Conservation (phyloP, 2,113 vertebrate genomes). For the Ameiurus melas region DNA sequence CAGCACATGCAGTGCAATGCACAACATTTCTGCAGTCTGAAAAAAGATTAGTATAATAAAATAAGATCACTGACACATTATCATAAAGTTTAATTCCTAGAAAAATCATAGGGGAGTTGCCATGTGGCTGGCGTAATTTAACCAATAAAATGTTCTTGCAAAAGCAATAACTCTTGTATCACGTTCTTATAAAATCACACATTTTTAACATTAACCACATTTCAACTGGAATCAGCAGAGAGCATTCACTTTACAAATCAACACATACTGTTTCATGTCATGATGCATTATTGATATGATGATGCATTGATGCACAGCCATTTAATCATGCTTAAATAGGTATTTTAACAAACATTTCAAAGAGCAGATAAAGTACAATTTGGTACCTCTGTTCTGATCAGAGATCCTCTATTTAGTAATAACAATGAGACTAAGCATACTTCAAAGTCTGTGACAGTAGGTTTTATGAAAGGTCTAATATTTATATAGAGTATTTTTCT, state of each 20-base stretch:
- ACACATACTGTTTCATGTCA: neutral
- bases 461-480: neutral
- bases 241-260: conserved; percentile 9
- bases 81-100: conserved; percentile 12
- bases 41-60: conserved; percentile 17
- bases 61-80: conserved; percentile 12
- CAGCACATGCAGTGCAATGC: neutral
- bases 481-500: neutral
- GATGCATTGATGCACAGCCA: neutral
- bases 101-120: neutral
- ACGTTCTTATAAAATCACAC: conserved; percentile 29
- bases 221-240: conserved; percentile 21
- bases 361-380: neutral
- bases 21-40: neutral
- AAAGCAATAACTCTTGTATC: conserved; percentile 35
- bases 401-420: neutral
- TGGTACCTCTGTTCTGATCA: neutral
- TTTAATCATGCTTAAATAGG: neutral
- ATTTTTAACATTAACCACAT: conserved; percentile 41
- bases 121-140: conserved; percentile 30
- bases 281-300: neutral
- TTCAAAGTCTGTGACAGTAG: neutral
- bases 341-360: neutral
- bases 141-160: conserved; percentile 37
- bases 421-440: neutral